Evolutionary conservation across 2,113 vertebrate species (phyloP).

Genomic region (Osmerus eperlanus): DNA sequence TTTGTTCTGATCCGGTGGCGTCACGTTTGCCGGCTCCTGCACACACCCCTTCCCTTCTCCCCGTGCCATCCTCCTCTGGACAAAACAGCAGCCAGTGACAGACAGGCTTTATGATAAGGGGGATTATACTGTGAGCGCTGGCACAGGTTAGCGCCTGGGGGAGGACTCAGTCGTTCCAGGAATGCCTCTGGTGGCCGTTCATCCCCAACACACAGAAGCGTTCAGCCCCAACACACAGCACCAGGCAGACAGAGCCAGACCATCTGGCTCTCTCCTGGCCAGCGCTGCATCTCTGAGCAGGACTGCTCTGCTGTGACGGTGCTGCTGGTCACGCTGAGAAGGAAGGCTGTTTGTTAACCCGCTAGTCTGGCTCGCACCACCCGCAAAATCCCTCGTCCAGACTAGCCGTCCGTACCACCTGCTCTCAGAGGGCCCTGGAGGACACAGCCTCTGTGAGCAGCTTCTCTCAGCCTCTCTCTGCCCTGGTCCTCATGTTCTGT

Average conservation of each 20-base stretch:
- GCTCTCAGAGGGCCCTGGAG: no score
- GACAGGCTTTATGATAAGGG: neutral
- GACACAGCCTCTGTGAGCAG: no score
- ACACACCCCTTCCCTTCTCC: neutral
- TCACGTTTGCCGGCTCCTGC: no score
- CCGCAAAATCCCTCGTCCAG: no score
- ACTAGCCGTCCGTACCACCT: no score
- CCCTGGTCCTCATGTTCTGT: no score
- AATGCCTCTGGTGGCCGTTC: slow-evolving; percentile 15
- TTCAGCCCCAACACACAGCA: no score
- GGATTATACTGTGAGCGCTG: slow-evolving; percentile 1
- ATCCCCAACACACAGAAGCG: neutral
- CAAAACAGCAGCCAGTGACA: neutral
- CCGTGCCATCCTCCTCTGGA: neutral
- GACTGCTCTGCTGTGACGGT: neutral
- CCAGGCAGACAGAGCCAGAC: slow-evolving; percentile 23
- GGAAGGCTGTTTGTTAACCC: neutral
- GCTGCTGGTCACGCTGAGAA: neutral
- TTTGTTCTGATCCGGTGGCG: no score
- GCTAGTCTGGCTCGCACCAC: no score
- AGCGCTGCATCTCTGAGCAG: neutral
- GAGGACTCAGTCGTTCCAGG: slow-evolving; percentile 1
- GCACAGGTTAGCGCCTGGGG: neutral
- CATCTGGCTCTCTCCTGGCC: slow-evolving; percentile 41
- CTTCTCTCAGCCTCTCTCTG: no score